Conservation (phyloP, 2,888 invertebrate genomes). For the Dysmachus trigonus region DNA sequence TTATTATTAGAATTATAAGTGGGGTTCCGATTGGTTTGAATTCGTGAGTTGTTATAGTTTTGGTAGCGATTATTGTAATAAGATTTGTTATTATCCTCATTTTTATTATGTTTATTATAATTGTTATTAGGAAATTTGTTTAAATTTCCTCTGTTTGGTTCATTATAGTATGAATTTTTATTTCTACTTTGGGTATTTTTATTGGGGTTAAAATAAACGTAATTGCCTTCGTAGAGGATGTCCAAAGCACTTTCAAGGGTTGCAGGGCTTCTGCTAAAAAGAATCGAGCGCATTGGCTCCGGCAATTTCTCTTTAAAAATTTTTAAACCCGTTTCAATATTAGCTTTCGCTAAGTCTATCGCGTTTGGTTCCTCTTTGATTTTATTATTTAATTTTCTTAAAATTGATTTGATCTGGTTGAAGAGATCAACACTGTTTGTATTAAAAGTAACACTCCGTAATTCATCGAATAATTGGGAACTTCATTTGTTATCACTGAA, state of each 20-base stretch:
- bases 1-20: too few relatives aligned
- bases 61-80: neutral
- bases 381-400: slow-evolving; percentile 37
- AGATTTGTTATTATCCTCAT: neutral
- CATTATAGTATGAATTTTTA: too few relatives aligned
- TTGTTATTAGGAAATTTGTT: neutral
- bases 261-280: neutral
- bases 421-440: slow-evolving; percentile 35
- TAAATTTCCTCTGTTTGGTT: neutral
- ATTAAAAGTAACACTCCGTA: slow-evolving; percentile 26
- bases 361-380: neutral
- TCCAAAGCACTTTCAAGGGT: slow-evolving; percentile 2
- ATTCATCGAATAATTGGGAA: slow-evolving; percentile 32
- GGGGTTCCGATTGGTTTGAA: neutral
- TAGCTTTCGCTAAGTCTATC: neutral
- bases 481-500: slow-evolving; percentile 32
- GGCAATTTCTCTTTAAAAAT: slow-evolving; percentile 6
- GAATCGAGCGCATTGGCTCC: slow-evolving; percentile 4
- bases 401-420: slow-evolving; percentile 16
- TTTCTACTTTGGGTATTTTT: too few relatives aligned
- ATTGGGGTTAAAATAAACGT: neutral
- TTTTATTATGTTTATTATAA: neutral
- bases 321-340: neutral
- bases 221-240: neutral
- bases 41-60: neutral